Evolutionary conservation across 2,888 invertebrate species (phyloP).

Genomic region (Drosophila merina): DNA sequence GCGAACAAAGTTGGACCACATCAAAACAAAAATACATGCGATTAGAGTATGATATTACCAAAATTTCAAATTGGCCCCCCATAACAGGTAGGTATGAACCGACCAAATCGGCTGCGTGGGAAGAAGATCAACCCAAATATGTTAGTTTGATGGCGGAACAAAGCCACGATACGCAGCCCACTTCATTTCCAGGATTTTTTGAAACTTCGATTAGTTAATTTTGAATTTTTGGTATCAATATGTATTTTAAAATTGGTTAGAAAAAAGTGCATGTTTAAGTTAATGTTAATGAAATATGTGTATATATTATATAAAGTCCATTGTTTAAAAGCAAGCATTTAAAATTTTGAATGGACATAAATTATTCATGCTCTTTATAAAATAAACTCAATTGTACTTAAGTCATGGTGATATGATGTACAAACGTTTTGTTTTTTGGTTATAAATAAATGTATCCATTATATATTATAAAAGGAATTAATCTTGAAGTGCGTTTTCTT

Average conservation of each 20-base stretch:
- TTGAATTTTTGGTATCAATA: neutral
- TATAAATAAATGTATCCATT: neutral
- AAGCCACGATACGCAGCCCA: conserved; percentile 84
- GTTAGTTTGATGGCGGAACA: conserved; percentile 85
- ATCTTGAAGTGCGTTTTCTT: too few relatives aligned
- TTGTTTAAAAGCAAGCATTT: neutral
- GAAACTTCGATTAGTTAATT: conserved; percentile 53
- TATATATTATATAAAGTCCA: neutral
- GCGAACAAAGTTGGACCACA: conserved; percentile 85
- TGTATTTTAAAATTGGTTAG: neutral
- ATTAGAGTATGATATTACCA: conserved; percentile 86
- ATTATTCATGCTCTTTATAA: neutral
- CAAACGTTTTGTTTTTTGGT: neutral
- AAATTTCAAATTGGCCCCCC: conserved; percentile 88
- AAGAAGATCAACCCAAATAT: conserved; percentile 82
- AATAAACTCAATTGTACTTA: neutral
- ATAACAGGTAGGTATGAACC: conserved; percentile 83
- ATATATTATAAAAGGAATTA: neutral
- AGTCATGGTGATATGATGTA: conserved; percentile 1
- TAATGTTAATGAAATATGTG: neutral
- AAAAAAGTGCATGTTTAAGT: neutral
- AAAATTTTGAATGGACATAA: neutral
- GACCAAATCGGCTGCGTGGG: conserved; percentile 76
- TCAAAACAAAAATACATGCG: conserved; percentile 87
- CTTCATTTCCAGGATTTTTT: conserved; percentile 85